These are phyloP conservation scores for Notothenia coriiceps DNA, from an alignment of 2,113 vertebrate genomes.

Conservation along the genomic window DNA sequence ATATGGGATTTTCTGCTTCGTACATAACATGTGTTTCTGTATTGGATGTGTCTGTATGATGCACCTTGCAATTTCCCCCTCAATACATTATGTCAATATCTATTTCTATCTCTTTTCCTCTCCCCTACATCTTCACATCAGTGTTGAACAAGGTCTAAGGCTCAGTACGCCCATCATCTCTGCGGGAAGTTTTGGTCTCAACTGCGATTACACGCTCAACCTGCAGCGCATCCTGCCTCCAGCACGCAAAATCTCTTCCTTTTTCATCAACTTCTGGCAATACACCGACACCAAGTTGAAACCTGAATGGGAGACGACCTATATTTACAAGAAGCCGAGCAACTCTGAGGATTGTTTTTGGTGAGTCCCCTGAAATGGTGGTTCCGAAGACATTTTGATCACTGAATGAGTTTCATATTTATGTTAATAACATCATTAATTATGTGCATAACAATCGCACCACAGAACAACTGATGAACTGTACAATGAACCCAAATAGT, in stretches of 20 bases:
- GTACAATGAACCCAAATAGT: too few species aligned
- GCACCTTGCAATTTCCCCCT: neutral
- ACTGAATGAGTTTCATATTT: too few species aligned
- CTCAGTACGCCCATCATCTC: constrained; percentile 90
- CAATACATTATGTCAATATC: too few species aligned
- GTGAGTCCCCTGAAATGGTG: constrained; percentile 77
- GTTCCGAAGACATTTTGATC: too few species aligned
- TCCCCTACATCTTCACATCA: constrained; percentile 46
- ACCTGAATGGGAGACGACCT: constrained; percentile 85
- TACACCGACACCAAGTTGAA: constrained; percentile 73
- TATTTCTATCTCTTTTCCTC: neutral
- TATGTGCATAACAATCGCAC: too few species aligned
- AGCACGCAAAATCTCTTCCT: constrained; percentile 90
- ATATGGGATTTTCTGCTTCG: neutral
- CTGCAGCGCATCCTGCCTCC: constrained; percentile 92
- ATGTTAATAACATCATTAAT: too few species aligned
- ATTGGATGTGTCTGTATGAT: neutral
- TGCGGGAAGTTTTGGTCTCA: constrained; percentile 92
- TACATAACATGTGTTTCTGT: neutral
- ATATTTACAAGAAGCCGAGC: constrained; percentile 87
- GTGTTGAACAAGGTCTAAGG: constrained; percentile 82
- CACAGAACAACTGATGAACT: too few species aligned
- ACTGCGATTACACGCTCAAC: constrained; percentile 90
- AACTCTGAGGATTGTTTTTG: constrained; percentile 91
- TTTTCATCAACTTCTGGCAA: constrained; percentile 89